Conservation (phyloP, 2,113 vertebrate species). For the Barbus barbus region DNA sequence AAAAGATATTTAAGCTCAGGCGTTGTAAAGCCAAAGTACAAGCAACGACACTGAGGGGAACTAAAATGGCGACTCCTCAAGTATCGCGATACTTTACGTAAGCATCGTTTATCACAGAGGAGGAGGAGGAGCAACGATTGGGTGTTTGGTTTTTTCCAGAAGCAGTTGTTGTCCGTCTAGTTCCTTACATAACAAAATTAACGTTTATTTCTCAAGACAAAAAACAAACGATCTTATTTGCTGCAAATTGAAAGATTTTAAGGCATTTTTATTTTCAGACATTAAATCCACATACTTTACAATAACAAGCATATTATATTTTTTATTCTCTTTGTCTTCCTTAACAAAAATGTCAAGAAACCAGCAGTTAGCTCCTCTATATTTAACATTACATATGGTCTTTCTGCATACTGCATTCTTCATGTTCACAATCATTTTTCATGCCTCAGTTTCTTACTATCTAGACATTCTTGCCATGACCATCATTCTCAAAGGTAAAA, state of each 20-base stretch:
- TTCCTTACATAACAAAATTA: not conserved
- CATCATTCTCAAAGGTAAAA: slow-evolving; percentile 87
- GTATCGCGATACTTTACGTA: not conserved
- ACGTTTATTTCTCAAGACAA: not conserved
- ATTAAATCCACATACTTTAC: slow-evolving; percentile 20
- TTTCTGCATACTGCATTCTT: not conserved
- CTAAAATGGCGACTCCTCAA: slow-evolving; percentile 25
- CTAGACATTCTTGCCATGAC: slow-evolving; percentile 80
- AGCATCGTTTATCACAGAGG: not conserved
- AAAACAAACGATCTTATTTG: not conserved
- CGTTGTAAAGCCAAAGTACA: too few species aligned
- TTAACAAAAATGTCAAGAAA: not conserved
- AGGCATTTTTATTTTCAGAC: not conserved
- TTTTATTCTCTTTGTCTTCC: not conserved
- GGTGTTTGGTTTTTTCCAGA: not conserved
- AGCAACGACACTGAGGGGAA: not conserved
- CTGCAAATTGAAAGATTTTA: not conserved
- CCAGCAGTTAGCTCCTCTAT: not conserved
- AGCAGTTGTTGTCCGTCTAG: not conserved
- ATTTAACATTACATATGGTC: not conserved
- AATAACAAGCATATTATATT: slow-evolving; percentile 4
- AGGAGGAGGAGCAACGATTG: not conserved
- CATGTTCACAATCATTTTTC: not conserved
- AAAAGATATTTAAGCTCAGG: not conserved
- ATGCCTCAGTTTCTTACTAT: slow-evolving; percentile 60